Base-by-base conservation (phyloP, 2,113 vertebrate genomes). In the Alethe castanea region DNA sequence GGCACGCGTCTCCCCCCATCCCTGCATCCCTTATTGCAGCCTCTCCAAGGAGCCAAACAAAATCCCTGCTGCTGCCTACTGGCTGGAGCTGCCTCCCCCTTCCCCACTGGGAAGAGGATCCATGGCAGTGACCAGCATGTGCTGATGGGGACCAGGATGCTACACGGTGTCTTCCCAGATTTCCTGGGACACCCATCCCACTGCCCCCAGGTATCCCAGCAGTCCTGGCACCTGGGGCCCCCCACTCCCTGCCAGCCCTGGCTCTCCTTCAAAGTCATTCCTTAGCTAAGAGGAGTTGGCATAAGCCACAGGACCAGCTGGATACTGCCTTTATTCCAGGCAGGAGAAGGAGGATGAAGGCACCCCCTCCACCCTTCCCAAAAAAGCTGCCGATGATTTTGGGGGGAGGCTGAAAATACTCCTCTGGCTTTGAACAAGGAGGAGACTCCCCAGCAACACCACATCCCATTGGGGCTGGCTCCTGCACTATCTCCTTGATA, bases 201-300 rank as follows among this genome's bases (percentile, higher is more conserved):
- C 31, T 44, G 69, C 22, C 52, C 44, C 66, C 8, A 2, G 40
- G 69, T 79, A 74, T 71, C 56, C 70, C 15, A 3, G 42, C 78
- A 88, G 62, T 31, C n/a, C 60, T 26, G 1, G n/a, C 71, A 92
- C 71, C 54, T 19, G 91, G 65, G 47, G 26, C 42, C 65, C 86
- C 87, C 0, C 8, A 4, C 19, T 53, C 78, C 85, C 88, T 36
- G 1, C 56, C 56, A 84, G 67, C 33, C 77, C 92, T 87, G 89
- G 93, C 84, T 94, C 73, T 50, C 86, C 76, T 88, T 95, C 92
- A 92, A 92, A 94, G 88, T 74, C 77, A 91, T 94, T 94, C 77
- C 88, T 56, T n/a, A 5, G 3, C 86, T 67, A 60, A 66, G 40
- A 91, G 57, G 31, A 92, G 83, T 54, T 92, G 86, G 86, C 88